Conservation (phyloP, 2,888 invertebrate species). For the Panzeria rudis region DNA sequence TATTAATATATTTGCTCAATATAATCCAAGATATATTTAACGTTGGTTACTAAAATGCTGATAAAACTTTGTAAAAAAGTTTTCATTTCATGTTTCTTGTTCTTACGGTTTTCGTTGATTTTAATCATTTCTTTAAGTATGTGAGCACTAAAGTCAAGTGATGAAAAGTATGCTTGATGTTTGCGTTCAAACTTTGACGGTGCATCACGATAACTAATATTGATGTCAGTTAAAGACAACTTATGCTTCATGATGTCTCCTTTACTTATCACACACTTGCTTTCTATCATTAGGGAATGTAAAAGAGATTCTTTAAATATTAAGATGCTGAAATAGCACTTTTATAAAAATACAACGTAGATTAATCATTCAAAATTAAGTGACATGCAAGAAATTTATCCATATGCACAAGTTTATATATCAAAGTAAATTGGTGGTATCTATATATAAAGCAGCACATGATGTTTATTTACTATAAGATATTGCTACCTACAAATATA, state of each 20-base stretch:
- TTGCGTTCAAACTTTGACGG: neutral
- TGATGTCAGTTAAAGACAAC: constrained; percentile 17
- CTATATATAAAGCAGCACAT: too few relatives aligned
- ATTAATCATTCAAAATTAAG: neutral
- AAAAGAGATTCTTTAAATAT: neutral
- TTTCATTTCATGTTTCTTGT: neutral
- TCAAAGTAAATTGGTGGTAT: neutral
- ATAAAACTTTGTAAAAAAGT: neutral
- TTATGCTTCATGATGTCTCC: neutral
- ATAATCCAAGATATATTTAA: neutral
- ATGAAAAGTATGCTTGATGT: constrained; percentile 20
- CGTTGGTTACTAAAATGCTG: neutral
- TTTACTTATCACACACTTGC: neutral
- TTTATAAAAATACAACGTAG: neutral
- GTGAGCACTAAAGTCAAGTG: neutral
- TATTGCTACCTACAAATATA: too few relatives aligned
- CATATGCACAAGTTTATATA: neutral
- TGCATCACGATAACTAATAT: neutral
- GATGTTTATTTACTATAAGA: too few relatives aligned
- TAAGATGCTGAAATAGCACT: neutral
- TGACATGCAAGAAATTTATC: neutral
- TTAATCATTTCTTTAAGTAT: neutral
- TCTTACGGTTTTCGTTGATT: neutral
- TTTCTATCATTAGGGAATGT: neutral
- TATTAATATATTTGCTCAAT: neutral